Evolutionary conservation across 2,888 invertebrate species (phyloP).

Genomic region (Strigamia maritima): DNA sequence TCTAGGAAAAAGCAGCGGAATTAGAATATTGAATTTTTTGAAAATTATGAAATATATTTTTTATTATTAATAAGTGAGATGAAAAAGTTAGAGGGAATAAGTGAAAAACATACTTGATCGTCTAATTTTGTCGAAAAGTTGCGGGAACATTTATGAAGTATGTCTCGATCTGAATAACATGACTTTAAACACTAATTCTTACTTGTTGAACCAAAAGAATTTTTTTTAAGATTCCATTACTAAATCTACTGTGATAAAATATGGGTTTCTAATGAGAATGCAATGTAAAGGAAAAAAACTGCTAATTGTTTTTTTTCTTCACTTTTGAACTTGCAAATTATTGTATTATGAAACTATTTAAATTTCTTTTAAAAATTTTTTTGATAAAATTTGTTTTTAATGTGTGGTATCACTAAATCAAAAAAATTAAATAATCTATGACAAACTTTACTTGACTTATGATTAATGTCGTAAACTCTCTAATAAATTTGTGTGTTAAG

Average conservation of each 20-base stretch:
- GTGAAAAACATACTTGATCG: too few relatives aligned
- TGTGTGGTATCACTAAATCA: too few relatives aligned
- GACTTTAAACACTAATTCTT: constrained; percentile 28
- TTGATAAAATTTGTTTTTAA: too few relatives aligned
- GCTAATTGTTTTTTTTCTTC: neutral
- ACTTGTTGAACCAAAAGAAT: neutral
- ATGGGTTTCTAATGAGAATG: constrained; percentile 7
- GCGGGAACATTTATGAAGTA: neutral
- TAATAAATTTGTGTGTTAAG: too few relatives aligned
- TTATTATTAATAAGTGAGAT: too few relatives aligned
- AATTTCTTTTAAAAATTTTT: neutral
- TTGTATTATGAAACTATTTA: neutral
- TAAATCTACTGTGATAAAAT: constrained; percentile 24
- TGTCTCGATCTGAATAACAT: neutral
- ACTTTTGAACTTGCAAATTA: neutral
- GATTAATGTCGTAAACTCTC: too few relatives aligned
- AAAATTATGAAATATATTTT: neutral
- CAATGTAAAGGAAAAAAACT: neutral
- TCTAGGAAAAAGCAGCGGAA: too few relatives aligned
- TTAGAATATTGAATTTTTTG: neutral
- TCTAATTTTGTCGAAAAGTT: neutral
- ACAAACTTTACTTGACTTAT: too few relatives aligned
- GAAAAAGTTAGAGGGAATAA: too few relatives aligned
- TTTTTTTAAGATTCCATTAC: constrained; percentile 6
- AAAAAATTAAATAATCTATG: too few relatives aligned